Evolutionary conservation across 2,113 vertebrate species (phyloP).

Genomic region (Camelus dromedarius): DNA sequence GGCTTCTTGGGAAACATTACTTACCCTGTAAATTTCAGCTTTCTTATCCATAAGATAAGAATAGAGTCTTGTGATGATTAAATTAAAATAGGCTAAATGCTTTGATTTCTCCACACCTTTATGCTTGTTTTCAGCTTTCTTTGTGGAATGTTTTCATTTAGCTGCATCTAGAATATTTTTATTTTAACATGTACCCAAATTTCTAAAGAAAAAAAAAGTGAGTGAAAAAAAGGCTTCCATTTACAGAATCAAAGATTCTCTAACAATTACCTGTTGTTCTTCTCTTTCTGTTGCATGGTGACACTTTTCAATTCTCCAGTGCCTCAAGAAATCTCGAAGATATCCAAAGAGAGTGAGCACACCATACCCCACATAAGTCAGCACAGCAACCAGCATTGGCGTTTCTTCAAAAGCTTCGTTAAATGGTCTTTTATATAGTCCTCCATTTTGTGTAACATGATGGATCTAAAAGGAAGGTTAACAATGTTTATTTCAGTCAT

Average conservation of each 20-base stretch:
- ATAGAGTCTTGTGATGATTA: neutral
- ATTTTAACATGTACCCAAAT: neutral
- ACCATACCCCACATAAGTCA: constrained; percentile 98
- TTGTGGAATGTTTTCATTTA: constrained; percentile 40
- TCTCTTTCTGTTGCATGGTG: constrained; percentile 95
- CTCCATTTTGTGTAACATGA: constrained; percentile 90
- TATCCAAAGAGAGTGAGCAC: constrained; percentile 98
- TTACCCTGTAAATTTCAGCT: neutral
- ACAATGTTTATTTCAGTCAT: constrained; percentile 41
- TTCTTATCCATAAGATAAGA: neutral
- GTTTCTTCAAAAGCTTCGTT: constrained; percentile 97
- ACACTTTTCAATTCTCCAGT: constrained; percentile 97
- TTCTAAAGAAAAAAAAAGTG: neutral
- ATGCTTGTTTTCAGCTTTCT: constrained; percentile 11
- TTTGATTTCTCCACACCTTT: constrained; percentile 17
- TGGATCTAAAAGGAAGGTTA: constrained; percentile 87
- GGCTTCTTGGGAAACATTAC: neutral
- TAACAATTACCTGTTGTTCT: constrained; percentile 93
- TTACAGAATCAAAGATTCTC: constrained; percentile 42
- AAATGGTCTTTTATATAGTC: constrained; percentile 94
- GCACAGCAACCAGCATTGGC: constrained; percentile 96
- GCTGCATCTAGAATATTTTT: constrained; percentile 12
- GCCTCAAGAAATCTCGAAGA: constrained; percentile 96
- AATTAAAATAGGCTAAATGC: neutral
- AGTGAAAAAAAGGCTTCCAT: constrained; percentile 25